These are phyloP conservation scores for Enteromius anoplus DNA, from an alignment of 2,797 vertebrate species.

Conservation along the genomic window DNA sequence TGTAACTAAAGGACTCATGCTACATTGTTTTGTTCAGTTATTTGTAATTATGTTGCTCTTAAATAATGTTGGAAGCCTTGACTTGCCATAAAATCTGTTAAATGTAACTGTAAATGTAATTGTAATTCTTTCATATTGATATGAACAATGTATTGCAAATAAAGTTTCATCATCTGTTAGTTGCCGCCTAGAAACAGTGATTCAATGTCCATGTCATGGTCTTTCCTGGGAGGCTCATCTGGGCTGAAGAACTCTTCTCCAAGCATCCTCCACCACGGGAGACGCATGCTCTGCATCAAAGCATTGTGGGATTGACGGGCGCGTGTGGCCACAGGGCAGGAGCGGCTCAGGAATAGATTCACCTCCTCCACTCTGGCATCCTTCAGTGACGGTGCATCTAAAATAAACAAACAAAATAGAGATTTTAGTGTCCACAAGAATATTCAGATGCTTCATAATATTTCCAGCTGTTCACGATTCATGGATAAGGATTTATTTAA, in stretches of 20 bases:
- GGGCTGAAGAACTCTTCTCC: constrained; percentile 71
- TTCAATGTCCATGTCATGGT: constrained; percentile 79
- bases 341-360: constrained; percentile 82
- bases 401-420: background rate
- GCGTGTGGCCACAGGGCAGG: constrained; percentile 78
- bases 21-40: constrained; percentile 1
- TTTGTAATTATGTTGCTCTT: background rate
- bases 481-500: background rate
- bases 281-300: constrained; percentile 77
- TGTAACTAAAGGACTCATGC: background rate
- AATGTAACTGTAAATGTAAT: no score
- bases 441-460: background rate
- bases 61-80: background rate
- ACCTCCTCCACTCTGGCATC: constrained; percentile 73
- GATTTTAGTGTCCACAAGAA: background rate
- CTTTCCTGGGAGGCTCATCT: constrained; percentile 68
- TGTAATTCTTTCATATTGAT: constrained; percentile 1
- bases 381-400: constrained; percentile 85
- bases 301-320: constrained; percentile 85
- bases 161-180: constrained; percentile 25
- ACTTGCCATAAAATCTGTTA: background rate
- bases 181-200: constrained; percentile 79
- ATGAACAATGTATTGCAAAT: background rate
- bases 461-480: background rate
- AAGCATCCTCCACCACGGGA: constrained; percentile 91